Percentiles rank a stretch among this genome's conserved stretches.
These are phyloP conservation scores for Standfussiana lucernea DNA, from an alignment of 2,888 invertebrate genomes.

Conservation along the genomic window DNA sequence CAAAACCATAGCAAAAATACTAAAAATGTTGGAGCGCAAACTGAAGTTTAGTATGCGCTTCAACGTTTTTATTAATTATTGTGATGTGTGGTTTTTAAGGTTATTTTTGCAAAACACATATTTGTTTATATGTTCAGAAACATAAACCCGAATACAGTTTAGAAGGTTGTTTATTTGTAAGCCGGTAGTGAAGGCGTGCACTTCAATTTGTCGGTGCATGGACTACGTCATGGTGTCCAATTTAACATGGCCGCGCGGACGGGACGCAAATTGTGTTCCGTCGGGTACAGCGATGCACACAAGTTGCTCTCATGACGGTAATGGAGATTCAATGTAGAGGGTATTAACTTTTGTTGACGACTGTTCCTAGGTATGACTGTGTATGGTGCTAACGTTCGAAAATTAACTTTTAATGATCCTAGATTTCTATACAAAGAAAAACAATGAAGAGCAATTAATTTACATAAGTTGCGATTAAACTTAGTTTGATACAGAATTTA, in stretches of 20 bases:
- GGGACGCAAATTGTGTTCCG: constrained; percentile 48
- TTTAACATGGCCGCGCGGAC: constrained; percentile 49
- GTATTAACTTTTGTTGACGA: constrained; percentile 27
- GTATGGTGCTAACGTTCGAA: too few species aligned
- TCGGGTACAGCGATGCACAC: constrained; percentile 15
- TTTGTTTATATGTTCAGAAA: neutral
- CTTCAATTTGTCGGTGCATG: constrained; percentile 61
- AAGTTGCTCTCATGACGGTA: constrained; percentile 37
- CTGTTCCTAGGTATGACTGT: neutral
- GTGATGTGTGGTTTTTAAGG: too few species aligned
- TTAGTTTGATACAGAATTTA: neutral
- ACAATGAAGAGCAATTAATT: neutral
- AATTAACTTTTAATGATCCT: neutral
- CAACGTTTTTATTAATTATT: too few species aligned
- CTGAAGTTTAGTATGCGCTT: too few species aligned
- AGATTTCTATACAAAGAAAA: neutral
- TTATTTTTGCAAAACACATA: neutral
- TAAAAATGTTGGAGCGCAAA: neutral
- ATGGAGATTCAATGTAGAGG: constrained; percentile 28
- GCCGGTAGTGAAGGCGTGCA: constrained; percentile 33
- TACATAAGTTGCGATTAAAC: neutral
- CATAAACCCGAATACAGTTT: neutral
- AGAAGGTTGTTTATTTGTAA: constrained; percentile 33
- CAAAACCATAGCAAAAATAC: neutral
- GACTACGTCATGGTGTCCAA: constrained; percentile 53